Conservation (phyloP, 2,113 vertebrate species). For the Pongo abelii region DNA sequence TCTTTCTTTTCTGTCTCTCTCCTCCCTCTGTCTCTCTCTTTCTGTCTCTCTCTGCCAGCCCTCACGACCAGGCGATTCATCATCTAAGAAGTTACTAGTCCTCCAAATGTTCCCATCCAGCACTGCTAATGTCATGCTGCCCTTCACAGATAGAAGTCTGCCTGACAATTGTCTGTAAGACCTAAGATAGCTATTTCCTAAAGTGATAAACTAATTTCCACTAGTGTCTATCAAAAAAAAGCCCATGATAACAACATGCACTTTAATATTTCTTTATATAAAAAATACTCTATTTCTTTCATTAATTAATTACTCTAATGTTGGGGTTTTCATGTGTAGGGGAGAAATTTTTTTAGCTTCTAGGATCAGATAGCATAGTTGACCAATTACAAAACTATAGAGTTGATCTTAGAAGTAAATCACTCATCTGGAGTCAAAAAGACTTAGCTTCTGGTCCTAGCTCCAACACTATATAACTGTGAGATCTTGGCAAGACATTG, state of each 20-base stretch:
- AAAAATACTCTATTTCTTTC: not conserved
- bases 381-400: not conserved
- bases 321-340: not conserved
- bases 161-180: not conserved
- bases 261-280: not conserved
- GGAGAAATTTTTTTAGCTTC: not conserved
- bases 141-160: not conserved
- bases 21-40: too few relatives aligned
- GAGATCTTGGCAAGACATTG: not conserved
- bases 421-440: not conserved
- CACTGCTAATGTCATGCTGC: not conserved
- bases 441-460: not conserved
- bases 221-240: not conserved
- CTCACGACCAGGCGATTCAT: not conserved
- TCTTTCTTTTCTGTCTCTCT: too few relatives aligned
- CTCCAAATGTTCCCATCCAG: not conserved
- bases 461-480: not conserved
- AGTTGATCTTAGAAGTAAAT: not conserved
- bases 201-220: not conserved
- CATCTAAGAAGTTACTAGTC: not conserved
- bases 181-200: not conserved
- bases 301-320: not conserved
- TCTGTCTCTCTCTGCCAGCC: not conserved
- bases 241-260: not conserved
- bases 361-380: not conserved